Conservation (phyloP, 2,888 invertebrate species). For the Oscheius onirici region DNA sequence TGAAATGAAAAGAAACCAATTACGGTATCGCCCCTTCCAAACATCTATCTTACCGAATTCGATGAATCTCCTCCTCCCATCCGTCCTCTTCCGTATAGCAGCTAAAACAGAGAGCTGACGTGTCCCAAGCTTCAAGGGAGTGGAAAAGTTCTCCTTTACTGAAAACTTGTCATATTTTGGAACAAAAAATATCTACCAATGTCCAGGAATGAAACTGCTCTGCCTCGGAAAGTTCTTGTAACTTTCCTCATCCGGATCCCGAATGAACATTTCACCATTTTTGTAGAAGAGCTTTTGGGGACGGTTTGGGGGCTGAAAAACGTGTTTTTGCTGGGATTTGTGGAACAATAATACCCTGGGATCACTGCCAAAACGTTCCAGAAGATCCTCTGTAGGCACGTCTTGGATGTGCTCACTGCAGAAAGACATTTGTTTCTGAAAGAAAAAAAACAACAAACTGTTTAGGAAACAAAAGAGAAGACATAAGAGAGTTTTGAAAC, state of each 20-base stretch:
- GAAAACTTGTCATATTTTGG: neutral
- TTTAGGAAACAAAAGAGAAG: no score
- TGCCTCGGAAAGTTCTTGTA: constrained; percentile 10
- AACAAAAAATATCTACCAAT: constrained; percentile 5
- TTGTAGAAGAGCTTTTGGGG: constrained; percentile 31
- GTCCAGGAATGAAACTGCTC: constrained; percentile 20
- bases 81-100: constrained; percentile 52
- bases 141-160: constrained; percentile 29
- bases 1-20: no score
- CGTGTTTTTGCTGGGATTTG: neutral
- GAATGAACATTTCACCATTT: constrained; percentile 34
- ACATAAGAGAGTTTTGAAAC: no score
- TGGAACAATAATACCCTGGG: constrained; percentile 28
- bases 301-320: neutral
- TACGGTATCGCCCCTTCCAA: neutral
- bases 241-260: constrained; percentile 11
- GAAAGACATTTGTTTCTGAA: neutral
- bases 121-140: constrained; percentile 21
- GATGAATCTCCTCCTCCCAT: constrained; percentile 44
- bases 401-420: constrained; percentile 41
- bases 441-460: no score
- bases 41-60: constrained; percentile 33
- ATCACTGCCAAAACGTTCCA: constrained; percentile 52
- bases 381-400: constrained; percentile 46
- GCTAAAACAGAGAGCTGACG: constrained; percentile 42